Evolutionary conservation across 2,888 invertebrate species (phyloP).

Genomic region (Drosophila anomelani): DNA sequence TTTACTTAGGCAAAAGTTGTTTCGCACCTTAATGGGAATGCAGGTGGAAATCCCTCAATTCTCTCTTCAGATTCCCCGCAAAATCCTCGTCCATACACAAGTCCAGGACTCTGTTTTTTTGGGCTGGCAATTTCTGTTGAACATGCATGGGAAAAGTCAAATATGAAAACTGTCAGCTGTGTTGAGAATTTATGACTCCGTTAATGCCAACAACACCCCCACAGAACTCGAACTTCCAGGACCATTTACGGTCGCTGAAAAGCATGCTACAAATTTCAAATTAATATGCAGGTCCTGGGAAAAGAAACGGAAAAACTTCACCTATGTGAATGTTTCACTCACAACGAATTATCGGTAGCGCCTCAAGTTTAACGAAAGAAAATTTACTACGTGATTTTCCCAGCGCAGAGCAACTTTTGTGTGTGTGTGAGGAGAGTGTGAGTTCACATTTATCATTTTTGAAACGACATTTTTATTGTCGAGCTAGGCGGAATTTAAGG

Average conservation of each 20-base stretch:
- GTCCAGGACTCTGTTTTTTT: constrained; percentile 10
- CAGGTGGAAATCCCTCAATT: constrained; percentile 26
- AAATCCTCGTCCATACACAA: not conserved
- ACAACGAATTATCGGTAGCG: constrained; percentile 70
- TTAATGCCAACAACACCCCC: constrained; percentile 65
- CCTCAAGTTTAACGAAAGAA: constrained; percentile 61
- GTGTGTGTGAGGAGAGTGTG: constrained; percentile 4
- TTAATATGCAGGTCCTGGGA: constrained; percentile 64
- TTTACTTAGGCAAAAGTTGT: constrained; percentile 21
- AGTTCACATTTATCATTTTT: constrained; percentile 65
- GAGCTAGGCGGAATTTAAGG: constrained; percentile 47
- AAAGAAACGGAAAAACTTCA: constrained; percentile 27
- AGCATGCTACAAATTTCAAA: constrained; percentile 78
- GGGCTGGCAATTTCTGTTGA: constrained; percentile 23
- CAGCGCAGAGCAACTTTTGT: constrained; percentile 30
- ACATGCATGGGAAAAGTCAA: constrained; percentile 77
- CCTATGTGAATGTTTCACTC: constrained; percentile 53
- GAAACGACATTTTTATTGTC: constrained; percentile 78
- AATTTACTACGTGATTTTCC: constrained; percentile 74
- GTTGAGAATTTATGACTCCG: constrained; percentile 72
- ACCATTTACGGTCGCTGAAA: constrained; percentile 42
- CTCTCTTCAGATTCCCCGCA: not conserved
- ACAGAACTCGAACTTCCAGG: constrained; percentile 9
- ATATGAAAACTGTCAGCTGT: constrained; percentile 77
- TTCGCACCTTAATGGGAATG: constrained; percentile 22